phyloP scores from a whole-genome alignment of 2,797 vertebrate genomes.

The Poeciliopsis turneri region DNA sequence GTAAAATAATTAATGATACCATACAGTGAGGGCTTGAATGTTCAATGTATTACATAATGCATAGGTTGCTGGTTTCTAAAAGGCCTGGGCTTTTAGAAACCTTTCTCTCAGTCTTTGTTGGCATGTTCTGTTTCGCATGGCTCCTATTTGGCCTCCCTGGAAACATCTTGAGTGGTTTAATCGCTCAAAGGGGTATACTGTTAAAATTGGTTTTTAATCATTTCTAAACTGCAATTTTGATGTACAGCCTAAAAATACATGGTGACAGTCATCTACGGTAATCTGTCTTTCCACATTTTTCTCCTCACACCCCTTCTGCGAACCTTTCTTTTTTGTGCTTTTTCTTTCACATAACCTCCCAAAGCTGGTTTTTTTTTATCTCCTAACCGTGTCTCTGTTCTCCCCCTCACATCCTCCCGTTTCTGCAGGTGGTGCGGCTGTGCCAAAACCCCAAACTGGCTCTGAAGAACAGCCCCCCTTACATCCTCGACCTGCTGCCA shows the following conservation, averaged over 20 bases:
- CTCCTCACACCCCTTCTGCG: background rate
- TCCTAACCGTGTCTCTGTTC: constrained; percentile 41
- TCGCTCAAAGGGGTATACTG: constrained; percentile 14
- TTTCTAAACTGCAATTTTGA: constrained; percentile 23
- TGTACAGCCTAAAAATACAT: constrained; percentile 11
- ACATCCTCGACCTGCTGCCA: constrained; percentile 96
- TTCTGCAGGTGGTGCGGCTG: constrained; percentile 91
- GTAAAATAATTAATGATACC: background rate
- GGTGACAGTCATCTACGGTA: background rate
- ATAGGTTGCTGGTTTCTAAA: constrained; percentile 15
- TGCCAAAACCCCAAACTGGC: constrained; percentile 98
- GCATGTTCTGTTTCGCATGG: constrained; percentile 28
- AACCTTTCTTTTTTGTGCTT: background rate
- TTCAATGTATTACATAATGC: constrained; percentile 31
- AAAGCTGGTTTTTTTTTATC: constrained; percentile 26
- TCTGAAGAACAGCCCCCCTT: constrained; percentile 98
- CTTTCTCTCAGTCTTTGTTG: constrained; percentile 21
- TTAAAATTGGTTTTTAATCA: constrained; percentile 17
- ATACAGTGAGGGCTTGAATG: background rate
- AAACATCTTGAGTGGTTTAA: constrained; percentile 38
- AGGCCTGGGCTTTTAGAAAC: constrained; percentile 32
- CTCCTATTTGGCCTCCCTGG: constrained; percentile 25
- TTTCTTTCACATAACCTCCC: constrained; percentile 7
- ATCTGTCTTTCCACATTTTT: background rate
- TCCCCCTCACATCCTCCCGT: constrained; percentile 38